Base-by-base conservation (phyloP, 2,888 invertebrate species). In the Eucera pruinosa region DNA sequence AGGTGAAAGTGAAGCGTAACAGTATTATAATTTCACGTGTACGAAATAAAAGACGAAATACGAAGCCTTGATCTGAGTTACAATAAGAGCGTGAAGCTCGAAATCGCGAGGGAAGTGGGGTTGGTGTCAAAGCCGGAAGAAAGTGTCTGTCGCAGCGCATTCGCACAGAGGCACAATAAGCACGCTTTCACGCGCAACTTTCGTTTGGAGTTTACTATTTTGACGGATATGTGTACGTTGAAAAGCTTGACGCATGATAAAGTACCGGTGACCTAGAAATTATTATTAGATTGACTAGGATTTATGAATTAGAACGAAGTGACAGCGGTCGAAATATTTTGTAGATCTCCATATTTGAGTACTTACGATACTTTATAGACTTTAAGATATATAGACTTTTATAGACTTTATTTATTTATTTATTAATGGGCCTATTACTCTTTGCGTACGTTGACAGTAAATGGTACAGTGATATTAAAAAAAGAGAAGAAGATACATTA, bases 1-100 rank as follows among this genome's bases (percentile, higher is more conserved):
- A 9, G 41, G 82, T 67, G 82, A 82, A 81, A 78, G 82, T 61
- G 47, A 55, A 27, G 1, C 15, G 18, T 25, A 15, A 39, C 23
- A 6, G 23, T 25, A 25, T 50, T 18, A 18, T 23, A 39, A 50
- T 45, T 50, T 57, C 57, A 15, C 30, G 36, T 6, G 7, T 2
- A 18, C 2, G 13, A 33, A 9, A 33, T 1, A 3, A 18, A 13
- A 13, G 11, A 47, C 9, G 13, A 23, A 7, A 33, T 7, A 7
- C 3, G 33, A n/a, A n/a, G n/a, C n/a, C n/a, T n/a, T 33, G 33
- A 33, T 33, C 33, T 7, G 4, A 33, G 33, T 7, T 33, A 11
- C 9, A 54, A 20, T 20, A 25, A 9, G n/a, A 23, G 6, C 1
- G 43, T 2, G 41, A 13, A 43, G 43, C 2, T 11, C 13, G 6